Evolutionary conservation across 2,113 vertebrate species (phyloP).

Genomic region (Oostethus manadensis): DNA sequence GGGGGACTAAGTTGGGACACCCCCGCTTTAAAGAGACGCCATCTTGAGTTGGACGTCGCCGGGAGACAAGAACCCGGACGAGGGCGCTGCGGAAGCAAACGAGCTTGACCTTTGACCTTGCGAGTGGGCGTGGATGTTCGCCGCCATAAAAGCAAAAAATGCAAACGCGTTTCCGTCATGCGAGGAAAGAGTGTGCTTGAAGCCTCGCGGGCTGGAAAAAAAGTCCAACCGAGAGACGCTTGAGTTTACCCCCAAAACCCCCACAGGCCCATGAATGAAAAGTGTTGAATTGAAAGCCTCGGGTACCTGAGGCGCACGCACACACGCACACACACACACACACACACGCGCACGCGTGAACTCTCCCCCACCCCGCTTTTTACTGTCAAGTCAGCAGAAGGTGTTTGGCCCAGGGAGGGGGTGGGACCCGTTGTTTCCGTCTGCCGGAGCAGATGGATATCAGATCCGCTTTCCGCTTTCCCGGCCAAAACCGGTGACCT

Average conservation of each 20-base stretch:
- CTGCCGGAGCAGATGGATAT: conserved; percentile 64
- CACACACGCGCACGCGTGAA: conserved; percentile 37
- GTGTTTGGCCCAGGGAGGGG: conserved; percentile 37
- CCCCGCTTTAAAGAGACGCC: too few relatives aligned
- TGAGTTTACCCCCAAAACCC: too few relatives aligned
- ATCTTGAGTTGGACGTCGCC: too few relatives aligned
- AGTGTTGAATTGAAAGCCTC: conserved; percentile 48
- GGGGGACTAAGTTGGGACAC: too few relatives aligned
- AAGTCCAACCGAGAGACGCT: conserved; percentile 20
- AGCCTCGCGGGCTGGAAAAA: conserved; percentile 20
- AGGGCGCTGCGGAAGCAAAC: conserved; percentile 53
- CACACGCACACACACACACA: conserved; percentile 6
- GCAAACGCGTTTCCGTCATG: conserved; percentile 72
- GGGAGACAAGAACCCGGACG: conserved; percentile 16
- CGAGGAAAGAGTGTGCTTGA: conserved; percentile 60
- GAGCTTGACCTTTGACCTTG: neutral
- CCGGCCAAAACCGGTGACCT: conserved; percentile 46
- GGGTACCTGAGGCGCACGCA: conserved; percentile 45
- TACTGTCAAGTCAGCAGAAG: conserved; percentile 52
- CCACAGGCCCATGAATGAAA: conserved; percentile 43
- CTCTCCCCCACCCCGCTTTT: conserved; percentile 48
- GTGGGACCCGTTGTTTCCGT: conserved; percentile 58
- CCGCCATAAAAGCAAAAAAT: conserved; percentile 17
- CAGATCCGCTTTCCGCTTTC: conserved; percentile 56
- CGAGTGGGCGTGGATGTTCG: conserved; percentile 60